These are phyloP conservation scores for Melangyna quadrimaculata DNA, from an alignment of 2,888 invertebrate species.

Conservation along the genomic window DNA sequence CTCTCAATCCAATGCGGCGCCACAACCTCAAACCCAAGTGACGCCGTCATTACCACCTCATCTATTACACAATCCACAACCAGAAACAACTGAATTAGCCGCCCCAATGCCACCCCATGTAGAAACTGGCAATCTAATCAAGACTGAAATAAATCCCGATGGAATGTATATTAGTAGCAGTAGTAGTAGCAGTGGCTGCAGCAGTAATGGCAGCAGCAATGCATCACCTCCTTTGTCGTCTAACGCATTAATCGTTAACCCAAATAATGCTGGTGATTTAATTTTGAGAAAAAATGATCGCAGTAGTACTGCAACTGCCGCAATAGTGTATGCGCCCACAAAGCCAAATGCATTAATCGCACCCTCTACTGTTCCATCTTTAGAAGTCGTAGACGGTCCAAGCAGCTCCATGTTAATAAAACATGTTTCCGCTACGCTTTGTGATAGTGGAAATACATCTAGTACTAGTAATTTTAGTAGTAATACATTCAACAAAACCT, in stretches of 20 bases:
- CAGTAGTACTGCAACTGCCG: not conserved
- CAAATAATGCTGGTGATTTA: conserved; percentile 11
- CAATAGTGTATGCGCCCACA: conserved; percentile 20
- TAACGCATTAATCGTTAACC: not conserved
- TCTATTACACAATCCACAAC: conserved; percentile 31
- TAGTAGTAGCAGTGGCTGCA: conserved; percentile 62
- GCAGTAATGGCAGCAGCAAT: conserved; percentile 62
- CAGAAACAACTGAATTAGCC: conserved; percentile 17
- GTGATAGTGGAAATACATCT: conserved; percentile 25
- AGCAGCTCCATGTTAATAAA: conserved; percentile 17
- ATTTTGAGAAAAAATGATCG: conserved; percentile 8
- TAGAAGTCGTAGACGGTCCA: not conserved
- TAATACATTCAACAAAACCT: conserved; percentile 1
- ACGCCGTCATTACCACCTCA: conserved; percentile 27
- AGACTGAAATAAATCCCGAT: conserved; percentile 72
- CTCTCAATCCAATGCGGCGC: conserved; percentile 7
- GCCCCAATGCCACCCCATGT: conserved; percentile 17
- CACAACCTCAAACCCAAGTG: not conserved
- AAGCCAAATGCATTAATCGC: conserved; percentile 21
- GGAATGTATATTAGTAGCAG: conserved; percentile 67
- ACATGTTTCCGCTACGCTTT: conserved; percentile 31
- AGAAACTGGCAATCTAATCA: conserved; percentile 44
- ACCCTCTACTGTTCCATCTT: conserved; percentile 38
- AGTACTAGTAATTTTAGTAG: conserved; percentile 9
- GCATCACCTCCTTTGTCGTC: conserved; percentile 27